phyloP scores from a whole-genome alignment of 2,797 vertebrate genomes.

The Dendrocincla fuliginosa region DNA sequence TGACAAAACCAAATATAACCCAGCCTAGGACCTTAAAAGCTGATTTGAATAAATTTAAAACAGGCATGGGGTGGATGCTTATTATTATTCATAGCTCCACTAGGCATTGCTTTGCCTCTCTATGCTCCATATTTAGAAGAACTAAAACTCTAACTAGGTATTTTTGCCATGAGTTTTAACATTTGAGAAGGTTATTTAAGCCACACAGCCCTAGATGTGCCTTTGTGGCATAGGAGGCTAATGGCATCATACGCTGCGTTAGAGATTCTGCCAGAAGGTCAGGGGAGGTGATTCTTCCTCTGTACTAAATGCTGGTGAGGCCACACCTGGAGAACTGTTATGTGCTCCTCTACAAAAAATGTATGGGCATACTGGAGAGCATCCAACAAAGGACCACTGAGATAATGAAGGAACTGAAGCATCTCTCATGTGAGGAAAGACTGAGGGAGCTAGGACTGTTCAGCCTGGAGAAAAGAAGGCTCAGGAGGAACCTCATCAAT shows the following conservation, averaged over 20 bases:
- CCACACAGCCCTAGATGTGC: neutral
- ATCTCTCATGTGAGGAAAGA: neutral
- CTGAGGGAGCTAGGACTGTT: neutral
- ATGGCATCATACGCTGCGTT: fast-evolving
- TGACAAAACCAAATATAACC: slow-evolving; percentile 69
- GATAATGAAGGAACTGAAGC: neutral
- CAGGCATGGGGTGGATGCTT: neutral
- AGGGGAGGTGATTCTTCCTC: neutral
- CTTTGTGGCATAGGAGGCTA: neutral
- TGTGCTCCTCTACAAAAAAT: neutral
- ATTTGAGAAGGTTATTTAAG: neutral
- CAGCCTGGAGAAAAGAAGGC: neutral
- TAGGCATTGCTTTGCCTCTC: neutral
- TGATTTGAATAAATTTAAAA: slow-evolving; percentile 65
- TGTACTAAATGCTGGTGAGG: neutral
- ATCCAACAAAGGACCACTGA: fast-evolving
- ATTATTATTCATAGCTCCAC: slow-evolving; percentile 53
- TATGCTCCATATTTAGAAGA: slow-evolving; percentile 31
- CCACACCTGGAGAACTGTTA: neutral
- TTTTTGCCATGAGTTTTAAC: slow-evolving; percentile 8
- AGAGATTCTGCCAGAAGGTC: neutral
- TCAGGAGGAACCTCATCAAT: neutral
- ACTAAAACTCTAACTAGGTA: neutral
- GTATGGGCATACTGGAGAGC: neutral
- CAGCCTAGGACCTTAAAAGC: slow-evolving; percentile 37